Evolutionary conservation across 2,888 invertebrate genomes (phyloP), one percentile per base, ranked within the genome.

Genomic region (Macroteleia sp.): DNA sequence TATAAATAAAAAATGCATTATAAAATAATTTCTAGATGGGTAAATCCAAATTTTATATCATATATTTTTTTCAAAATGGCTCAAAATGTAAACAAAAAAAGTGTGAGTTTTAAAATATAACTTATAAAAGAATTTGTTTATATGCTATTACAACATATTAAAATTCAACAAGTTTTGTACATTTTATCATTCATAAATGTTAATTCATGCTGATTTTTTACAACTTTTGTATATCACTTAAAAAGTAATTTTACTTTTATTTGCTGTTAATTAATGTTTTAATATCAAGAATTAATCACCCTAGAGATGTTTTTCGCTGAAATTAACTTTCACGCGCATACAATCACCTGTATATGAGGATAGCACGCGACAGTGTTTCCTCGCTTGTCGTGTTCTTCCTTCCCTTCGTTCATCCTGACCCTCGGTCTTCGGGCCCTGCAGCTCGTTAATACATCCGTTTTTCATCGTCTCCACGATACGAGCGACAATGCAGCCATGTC

Each of bases 281-380:
- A 39, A 56, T 62, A 36, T 46, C 42, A 28, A 25, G 16, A 46
- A 36, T 56, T 44, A 67, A 66, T 41, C 50, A 52, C 16, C 39
- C 56, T 30, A n/a, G 32, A 9, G 28, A 3, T 46, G 2, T 62
- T 57, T 57, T 48, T 64, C 30, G 34, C 17, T 19, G 56, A 34
- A 67, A 56, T 56, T 36, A 44, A 54, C 48, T 70, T 70, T 70
- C 59, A 61, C 64, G 50, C 74, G 52, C 61, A 56, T 67, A 71
- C 36, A 54, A 61, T 57, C 54, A 50, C 41, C 46, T 17, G 66
- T 79, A 66, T 81, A 85, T 69, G 81, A 64, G 75, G 75, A 69
- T 74, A 50, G 46, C 77, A 83, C 83, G 83, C 81, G 81, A 81
- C 76, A 80, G 74, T 81, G 82, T 82, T 83, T 87, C 85, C 85